These are phyloP conservation scores for Stenodema calcarata DNA, from an alignment of 2,888 invertebrate genomes.

Conservation along the genomic window DNA sequence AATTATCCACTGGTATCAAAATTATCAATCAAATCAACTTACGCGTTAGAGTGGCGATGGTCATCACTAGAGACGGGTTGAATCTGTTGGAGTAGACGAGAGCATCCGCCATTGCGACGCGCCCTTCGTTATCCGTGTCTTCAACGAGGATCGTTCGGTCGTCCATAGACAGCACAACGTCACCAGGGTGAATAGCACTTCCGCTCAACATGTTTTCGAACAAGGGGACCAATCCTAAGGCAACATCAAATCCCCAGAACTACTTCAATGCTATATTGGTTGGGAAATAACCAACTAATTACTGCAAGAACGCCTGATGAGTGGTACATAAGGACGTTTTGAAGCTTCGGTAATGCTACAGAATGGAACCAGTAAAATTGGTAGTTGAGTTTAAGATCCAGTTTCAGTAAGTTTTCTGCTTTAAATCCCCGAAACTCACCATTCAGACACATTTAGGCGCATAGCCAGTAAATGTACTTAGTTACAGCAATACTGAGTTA, in stretches of 20 bases:
- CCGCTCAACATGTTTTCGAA: slow-evolving; percentile 53
- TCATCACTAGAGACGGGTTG: slow-evolving; percentile 46
- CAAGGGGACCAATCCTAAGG: slow-evolving; percentile 49
- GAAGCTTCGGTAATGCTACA: no score
- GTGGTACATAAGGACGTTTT: no score
- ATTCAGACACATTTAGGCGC: no score
- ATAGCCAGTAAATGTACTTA: no score
- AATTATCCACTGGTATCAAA: not conserved
- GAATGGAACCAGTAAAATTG: no score
- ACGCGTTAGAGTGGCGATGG: slow-evolving; percentile 49
- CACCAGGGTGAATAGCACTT: slow-evolving; percentile 49
- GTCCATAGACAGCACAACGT: slow-evolving; percentile 49
- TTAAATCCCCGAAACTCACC: no score
- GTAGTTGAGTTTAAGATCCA: no score
- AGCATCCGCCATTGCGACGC: slow-evolving; percentile 49
- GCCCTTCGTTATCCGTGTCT: slow-evolving; percentile 52
- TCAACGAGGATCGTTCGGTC: slow-evolving; percentile 50
- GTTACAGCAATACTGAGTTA: no score
- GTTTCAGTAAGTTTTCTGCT: no score
- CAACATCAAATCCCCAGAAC: not conserved
- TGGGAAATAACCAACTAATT: no score
- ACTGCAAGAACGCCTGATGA: no score
- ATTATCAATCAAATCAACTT: slow-evolving; percentile 7
- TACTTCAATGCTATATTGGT: no score
- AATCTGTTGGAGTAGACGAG: slow-evolving; percentile 49